Percentiles rank a stretch among this genome's conserved stretches.
Evolutionary conservation across 2,797 vertebrate species (phyloP).

Genomic region (Telmatherina bonti): DNA sequence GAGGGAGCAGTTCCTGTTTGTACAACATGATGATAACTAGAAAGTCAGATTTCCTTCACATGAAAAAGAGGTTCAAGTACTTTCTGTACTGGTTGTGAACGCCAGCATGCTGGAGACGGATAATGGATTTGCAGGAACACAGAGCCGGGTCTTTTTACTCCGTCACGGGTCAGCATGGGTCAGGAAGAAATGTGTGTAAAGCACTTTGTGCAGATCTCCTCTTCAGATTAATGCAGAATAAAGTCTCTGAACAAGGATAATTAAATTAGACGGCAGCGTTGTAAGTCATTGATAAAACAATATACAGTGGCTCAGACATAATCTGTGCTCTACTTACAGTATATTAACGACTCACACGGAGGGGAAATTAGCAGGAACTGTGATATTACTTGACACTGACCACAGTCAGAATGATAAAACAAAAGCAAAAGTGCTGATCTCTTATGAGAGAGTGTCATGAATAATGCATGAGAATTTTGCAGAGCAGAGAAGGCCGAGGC

Average conservation of each 20-base stretch:
- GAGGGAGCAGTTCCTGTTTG: too few relatives aligned
- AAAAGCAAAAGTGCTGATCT: constrained; percentile 52
- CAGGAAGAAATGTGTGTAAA: constrained; percentile 8
- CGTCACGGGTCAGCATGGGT: not conserved
- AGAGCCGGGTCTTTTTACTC: not conserved
- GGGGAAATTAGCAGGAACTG: constrained; percentile 48
- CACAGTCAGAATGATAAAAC: constrained; percentile 43
- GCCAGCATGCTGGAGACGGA: not conserved
- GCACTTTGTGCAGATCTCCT: not conserved
- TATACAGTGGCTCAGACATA: constrained; percentile 6
- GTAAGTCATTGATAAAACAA: constrained; percentile 4
- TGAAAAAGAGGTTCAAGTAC: not conserved
- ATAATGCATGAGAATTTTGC: constrained; percentile 55
- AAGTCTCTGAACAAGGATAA: not conserved
- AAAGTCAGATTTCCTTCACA: too few relatives aligned
- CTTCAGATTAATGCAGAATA: not conserved
- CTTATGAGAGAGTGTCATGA: constrained; percentile 41
- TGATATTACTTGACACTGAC: constrained; percentile 51
- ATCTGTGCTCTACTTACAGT: constrained; percentile 23
- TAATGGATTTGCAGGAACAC: not conserved
- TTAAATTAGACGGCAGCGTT: constrained; percentile 4
- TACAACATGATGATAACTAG: too few relatives aligned
- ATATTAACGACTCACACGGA: constrained; percentile 19
- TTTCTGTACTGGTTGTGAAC: not conserved
- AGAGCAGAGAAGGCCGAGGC: constrained; percentile 19